Percentiles rank a stretch among this genome's conserved stretches.
Evolutionary conservation across 2,113 vertebrate genomes (phyloP).

Genomic region (Odocoileus virginianus): DNA sequence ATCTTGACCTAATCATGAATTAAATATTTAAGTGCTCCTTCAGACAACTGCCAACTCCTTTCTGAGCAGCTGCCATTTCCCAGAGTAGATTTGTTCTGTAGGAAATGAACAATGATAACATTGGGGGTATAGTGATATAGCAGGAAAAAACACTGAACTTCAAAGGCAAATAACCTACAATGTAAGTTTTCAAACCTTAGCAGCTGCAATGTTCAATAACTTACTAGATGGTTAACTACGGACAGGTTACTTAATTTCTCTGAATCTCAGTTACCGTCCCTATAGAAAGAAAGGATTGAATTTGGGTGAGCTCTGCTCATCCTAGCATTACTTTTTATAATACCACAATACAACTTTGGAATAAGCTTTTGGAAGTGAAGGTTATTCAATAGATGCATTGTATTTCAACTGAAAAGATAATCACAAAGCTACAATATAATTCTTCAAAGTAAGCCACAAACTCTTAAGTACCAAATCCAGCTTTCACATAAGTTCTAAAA

Average conservation of each 20-base stretch:
- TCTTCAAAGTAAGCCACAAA: not conserved
- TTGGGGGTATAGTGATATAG: not conserved
- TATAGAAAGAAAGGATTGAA: not conserved
- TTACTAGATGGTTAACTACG: not conserved
- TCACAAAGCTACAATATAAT: not conserved
- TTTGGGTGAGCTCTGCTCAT: not conserved
- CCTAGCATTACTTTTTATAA: not conserved
- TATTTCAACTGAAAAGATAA: not conserved
- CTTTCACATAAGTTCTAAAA: conserved; percentile 17
- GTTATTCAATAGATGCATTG: not conserved
- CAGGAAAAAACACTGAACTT: not conserved
- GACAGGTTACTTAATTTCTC: not conserved
- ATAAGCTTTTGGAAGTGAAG: not conserved
- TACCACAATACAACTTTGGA: not conserved
- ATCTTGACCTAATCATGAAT: not conserved
- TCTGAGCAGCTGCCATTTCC: not conserved
- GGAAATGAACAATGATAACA: not conserved
- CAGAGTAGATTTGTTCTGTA: not conserved
- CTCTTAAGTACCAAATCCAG: not conserved
- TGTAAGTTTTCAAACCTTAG: not conserved
- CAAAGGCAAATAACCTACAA: not conserved
- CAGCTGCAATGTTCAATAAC: not conserved
- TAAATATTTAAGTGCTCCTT: not conserved
- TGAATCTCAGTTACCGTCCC: not conserved
- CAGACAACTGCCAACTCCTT: not conserved